Conservation (phyloP, 1,140 invertebrate genomes). For the Atopsyche davidsoni region DNA sequence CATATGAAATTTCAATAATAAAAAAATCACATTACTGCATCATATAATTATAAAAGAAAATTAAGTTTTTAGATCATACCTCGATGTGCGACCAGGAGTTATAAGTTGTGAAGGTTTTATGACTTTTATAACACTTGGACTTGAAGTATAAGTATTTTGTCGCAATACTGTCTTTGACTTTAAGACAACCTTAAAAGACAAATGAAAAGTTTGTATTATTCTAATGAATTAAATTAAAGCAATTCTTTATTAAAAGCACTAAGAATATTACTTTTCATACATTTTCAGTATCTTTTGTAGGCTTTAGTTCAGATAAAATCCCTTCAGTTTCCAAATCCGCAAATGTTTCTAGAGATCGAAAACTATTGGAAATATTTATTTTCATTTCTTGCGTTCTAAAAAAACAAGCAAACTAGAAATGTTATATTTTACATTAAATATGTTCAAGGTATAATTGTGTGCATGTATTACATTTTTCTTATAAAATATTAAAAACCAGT, state of each 20-base stretch:
- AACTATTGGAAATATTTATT: constrained; percentile 38
- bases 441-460: no score
- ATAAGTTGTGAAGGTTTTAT: neutral
- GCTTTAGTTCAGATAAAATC: constrained; percentile 13
- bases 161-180: constrained; percentile 1
- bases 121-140: constrained; percentile 8
- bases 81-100: constrained; percentile 9
- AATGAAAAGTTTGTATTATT: neutral
- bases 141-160: constrained; percentile 23
- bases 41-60: neutral
- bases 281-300: constrained; percentile 6
- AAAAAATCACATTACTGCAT: neutral
- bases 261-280: neutral
- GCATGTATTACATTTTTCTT: no score
- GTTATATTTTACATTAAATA: no score
- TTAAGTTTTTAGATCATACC: constrained; percentile 6
- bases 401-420: neutral
- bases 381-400: constrained; percentile 28
- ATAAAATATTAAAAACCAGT: no score
- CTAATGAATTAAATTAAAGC: neutral
- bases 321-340: constrained; percentile 21
- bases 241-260: neutral
- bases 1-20: constrained; percentile 2
- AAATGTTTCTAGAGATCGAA: constrained; percentile 41
- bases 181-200: neutral